Evolutionary conservation across 2,113 vertebrate species (phyloP), one percentile per base, ranked within the genome.

Genomic region (Lasiurus cinereus): DNA sequence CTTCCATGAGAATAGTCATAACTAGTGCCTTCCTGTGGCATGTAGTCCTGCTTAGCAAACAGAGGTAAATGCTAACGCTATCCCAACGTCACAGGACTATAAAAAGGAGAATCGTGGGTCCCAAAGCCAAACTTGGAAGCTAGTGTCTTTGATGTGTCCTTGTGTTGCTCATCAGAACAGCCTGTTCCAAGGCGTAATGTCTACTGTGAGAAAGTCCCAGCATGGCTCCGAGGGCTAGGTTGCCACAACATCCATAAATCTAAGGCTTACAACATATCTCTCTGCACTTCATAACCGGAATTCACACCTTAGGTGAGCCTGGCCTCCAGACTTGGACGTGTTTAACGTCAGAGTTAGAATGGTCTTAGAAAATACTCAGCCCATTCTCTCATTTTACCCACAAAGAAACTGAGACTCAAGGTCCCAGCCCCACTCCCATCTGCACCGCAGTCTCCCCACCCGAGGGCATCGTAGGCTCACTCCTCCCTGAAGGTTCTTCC

Each of bases 181-280:
- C 83, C 5, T 69, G 70, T 94, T 84, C 90, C 82, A 69, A 90
- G 82, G 69, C 46, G 43, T 46, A 46, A 43, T 2, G 8, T 78
- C 62, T 64, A 70, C 70, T 76, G 18, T 70, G 78, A 93, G 85
- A 91, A 95, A 69, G 62, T 67, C 48, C 46, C 88, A 59, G 14
- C 10, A 8, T 33, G 76, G 87, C 79, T 94, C 59, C 67, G 9
- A 33, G 73, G 48, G 6, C 12, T 70, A 21, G 12, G 69, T 10
- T 64, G 62, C 92, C 84, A 70, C 78, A 66, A 85, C 67, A 83
- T 48, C 27, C 72, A 56, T 59, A 88, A 90, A 92, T 87, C 86
- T 77, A 6, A 0, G 29, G 62, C 62, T 83, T 52, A 7, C 14
- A 8, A 24, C 85, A 24, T 43, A 33, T 84, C 90, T n/a, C 33